Conservation (phyloP, 2,888 invertebrate species). For the Cacoxenus indagator region DNA sequence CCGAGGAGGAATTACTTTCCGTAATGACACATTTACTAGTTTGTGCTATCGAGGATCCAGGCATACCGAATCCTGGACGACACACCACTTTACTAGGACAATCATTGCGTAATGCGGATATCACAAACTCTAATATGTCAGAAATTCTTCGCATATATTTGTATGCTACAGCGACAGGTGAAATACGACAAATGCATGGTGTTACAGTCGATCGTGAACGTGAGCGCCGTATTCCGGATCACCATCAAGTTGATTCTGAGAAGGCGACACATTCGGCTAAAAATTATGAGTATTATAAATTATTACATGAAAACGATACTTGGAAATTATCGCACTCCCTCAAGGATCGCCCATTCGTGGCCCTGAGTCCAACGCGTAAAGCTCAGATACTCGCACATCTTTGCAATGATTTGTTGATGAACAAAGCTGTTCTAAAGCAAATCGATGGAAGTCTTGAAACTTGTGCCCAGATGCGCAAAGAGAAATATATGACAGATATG, state of each 20-base stretch:
- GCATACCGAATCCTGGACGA: constrained; percentile 89
- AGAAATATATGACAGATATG: constrained; percentile 92
- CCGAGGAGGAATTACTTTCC: constrained; percentile 87
- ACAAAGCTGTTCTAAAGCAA: constrained; percentile 90
- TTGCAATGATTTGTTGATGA: constrained; percentile 94
- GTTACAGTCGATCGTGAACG: constrained; percentile 86
- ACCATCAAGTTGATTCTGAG: constrained; percentile 82
- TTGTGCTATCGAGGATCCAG: constrained; percentile 94
- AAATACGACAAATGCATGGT: constrained; percentile 84
- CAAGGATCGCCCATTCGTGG: constrained; percentile 86
- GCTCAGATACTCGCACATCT: constrained; percentile 90
- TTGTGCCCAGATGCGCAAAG: constrained; percentile 87
- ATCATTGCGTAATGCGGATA: constrained; percentile 88
- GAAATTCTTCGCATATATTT: constrained; percentile 93
- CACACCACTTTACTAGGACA: constrained; percentile 93
- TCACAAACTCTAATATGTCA: constrained; percentile 91
- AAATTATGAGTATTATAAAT: constrained; percentile 84
- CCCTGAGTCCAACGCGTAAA: constrained; percentile 87
- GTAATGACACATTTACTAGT: constrained; percentile 91
- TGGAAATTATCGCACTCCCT: constrained; percentile 86
- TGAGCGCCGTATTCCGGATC: constrained; percentile 85
- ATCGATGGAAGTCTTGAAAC: constrained; percentile 91
- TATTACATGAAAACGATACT: constrained; percentile 82
- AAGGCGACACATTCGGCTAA: constrained; percentile 79
- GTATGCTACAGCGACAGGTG: constrained; percentile 89